Conservation (phyloP, 2,888 invertebrate species). For the Eupithecia tripunctaria region DNA sequence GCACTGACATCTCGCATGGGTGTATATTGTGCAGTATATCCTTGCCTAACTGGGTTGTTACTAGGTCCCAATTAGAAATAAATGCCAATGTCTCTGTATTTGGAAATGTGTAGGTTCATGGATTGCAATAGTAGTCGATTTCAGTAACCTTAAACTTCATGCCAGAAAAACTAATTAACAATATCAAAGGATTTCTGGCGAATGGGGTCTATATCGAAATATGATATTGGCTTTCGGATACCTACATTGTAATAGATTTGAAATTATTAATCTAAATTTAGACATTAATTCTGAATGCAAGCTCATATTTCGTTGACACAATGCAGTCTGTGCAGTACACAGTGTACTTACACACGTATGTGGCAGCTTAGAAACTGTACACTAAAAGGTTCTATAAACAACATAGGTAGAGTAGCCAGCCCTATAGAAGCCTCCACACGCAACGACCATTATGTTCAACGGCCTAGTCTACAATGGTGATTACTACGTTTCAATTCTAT, state of each 20-base stretch:
- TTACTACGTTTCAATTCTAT: slow-evolving; percentile 77
- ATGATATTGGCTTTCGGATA: neutral
- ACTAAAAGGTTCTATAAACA: neutral
- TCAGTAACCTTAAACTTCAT: neutral
- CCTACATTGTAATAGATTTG: neutral
- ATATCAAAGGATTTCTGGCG: neutral
- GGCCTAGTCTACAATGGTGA: slow-evolving; percentile 67
- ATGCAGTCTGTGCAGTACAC: neutral
- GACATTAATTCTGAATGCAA: neutral
- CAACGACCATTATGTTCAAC: slow-evolving; percentile 7
- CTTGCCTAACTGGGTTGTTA: too few species aligned
- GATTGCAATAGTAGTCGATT: neutral
- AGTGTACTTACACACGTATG: too few species aligned
- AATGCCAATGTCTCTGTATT: neutral
- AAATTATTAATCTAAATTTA: neutral
- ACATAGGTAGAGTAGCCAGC: neutral
- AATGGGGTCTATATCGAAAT: neutral
- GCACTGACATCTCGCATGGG: neutral
- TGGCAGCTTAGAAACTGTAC: neutral
- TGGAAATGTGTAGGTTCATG: neutral
- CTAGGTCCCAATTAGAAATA: too few species aligned
- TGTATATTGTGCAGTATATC: too few species aligned
- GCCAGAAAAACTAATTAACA: neutral
- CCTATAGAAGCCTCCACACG: slow-evolving; percentile 14
- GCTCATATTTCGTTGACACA: too few species aligned